Conservation (phyloP, 2,113 vertebrate species). For the Apteryx owenii region DNA sequence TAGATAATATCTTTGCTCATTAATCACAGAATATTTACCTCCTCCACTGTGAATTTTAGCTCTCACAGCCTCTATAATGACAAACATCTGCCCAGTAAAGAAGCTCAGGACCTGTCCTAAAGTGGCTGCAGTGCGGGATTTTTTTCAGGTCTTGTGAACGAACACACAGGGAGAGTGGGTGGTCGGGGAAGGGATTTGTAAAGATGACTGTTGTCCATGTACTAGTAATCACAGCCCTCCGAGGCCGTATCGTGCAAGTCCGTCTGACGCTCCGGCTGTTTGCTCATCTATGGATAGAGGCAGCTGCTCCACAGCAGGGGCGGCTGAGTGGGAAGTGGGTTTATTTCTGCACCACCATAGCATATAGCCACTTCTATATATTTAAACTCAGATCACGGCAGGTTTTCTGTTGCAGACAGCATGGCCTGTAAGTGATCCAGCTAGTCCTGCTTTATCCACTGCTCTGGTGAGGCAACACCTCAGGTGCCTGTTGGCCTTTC, state of each 20-base stretch:
- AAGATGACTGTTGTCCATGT: background rate
- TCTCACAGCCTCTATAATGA: background rate
- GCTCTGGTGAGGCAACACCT: too few species aligned
- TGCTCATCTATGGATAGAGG: accelerated
- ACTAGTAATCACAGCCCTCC: accelerated
- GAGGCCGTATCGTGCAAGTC: background rate
- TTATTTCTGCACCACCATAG: accelerated
- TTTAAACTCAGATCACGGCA: background rate
- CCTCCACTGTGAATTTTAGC: background rate
- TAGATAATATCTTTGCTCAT: background rate
- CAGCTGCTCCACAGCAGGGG: background rate
- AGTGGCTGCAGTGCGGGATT: background rate
- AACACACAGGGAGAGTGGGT: too few species aligned
- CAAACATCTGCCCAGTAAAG: background rate
- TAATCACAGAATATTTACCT: background rate
- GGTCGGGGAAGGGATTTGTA: background rate
- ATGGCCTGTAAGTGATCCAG: background rate
- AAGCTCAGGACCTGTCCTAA: background rate
- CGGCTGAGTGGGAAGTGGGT: background rate
- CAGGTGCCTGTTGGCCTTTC: background rate
- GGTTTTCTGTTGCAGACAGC: background rate
- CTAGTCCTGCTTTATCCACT: background rate
- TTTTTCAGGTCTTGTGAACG: too few species aligned
- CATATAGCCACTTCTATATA: background rate
- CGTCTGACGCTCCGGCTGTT: background rate